Percentiles rank a stretch among this genome's conserved stretches.
These are phyloP conservation scores for Diplazon laetatorius DNA, from an alignment of 2,888 invertebrate species.

Conservation along the genomic window DNA sequence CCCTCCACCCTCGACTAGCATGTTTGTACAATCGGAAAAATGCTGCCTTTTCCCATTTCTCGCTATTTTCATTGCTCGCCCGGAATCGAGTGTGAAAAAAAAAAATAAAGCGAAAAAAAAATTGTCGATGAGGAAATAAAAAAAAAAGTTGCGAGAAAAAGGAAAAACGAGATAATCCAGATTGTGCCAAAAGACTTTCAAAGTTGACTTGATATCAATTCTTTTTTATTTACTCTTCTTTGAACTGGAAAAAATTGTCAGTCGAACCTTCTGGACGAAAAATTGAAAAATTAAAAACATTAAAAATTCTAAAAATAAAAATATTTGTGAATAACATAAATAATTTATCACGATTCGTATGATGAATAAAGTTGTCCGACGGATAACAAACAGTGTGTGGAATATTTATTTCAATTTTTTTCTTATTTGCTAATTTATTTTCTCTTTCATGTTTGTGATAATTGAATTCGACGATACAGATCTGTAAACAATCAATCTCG, in stretches of 20 bases:
- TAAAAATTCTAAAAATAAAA: background rate
- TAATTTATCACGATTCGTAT: conserved; percentile 1
- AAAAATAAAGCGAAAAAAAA: conserved; percentile 26
- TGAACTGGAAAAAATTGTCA: too few species aligned
- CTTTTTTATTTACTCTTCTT: too few species aligned
- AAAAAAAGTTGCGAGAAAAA: background rate
- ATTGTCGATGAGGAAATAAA: conserved; percentile 22
- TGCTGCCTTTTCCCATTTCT: conserved; percentile 12
- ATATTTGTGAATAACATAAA: conserved; percentile 21
- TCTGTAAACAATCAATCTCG: background rate
- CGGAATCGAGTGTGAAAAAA: conserved; percentile 4
- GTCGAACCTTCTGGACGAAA: too few species aligned
- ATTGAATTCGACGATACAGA: background rate
- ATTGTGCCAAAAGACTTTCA: conserved; percentile 49
- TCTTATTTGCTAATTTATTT: too few species aligned
- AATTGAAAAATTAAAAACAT: too few species aligned
- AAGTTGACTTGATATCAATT: conserved; percentile 41
- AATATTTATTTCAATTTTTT: conserved; percentile 18
- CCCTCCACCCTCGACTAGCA: conserved; percentile 41
- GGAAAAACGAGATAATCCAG: conserved; percentile 47
- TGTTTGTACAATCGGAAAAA: conserved; percentile 48
- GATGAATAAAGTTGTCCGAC: conserved; percentile 32
- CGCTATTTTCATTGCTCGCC: conserved; percentile 41
- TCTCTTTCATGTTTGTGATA: background rate
- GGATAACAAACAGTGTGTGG: conserved; percentile 24